Evolutionary conservation across 2,888 invertebrate species (phyloP), one percentile per base, ranked within the genome.

Genomic region (Bombylius major): DNA sequence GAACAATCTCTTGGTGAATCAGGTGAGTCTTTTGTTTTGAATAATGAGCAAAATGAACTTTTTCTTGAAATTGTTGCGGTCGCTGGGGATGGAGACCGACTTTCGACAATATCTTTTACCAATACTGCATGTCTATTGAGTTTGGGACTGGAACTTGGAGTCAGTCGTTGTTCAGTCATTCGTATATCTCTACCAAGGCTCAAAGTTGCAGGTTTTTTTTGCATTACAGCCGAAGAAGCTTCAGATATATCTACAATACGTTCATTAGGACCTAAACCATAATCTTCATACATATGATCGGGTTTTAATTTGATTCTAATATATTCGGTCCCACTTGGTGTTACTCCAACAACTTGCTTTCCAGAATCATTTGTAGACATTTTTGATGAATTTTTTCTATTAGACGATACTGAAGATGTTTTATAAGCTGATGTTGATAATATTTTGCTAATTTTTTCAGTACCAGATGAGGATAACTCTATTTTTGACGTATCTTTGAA

Each of bases 41-140:
- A 90, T 48, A 90, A 72, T 5, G 88, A 88, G 57, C 87, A 84
- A 67, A 89, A 88, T 42, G 89, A 89, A 64, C 86, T 88, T 70
- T 88, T 87, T 46, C 89, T 78, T 0, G 89, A 88, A 0, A 82
- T 77, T 0, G 80, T 78, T 0, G 75, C 75, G 1, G 80, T 80
- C 1, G 80, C 78, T 1, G 89, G 88, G 3, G 89, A 89, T 1
- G 89, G 88, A 1, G 81, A 79, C 36, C 80, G 72, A 59, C 75
- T 75, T 39, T 66, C 70, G 42, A 56, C 58, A 5, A 61, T 56
- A 49, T 70, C 69, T 49, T 67, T 65, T 1, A 64, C 53, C 13
- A 65, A 51, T 14, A 64, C 50, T 2, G 63, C 61, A 54, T 75
- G 72, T 47, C 73, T 67, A 11, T 69, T 65, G 1, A 74, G 70